Evolutionary conservation across 1,140 invertebrate species (phyloP), one percentile per base, ranked within the genome.

Genomic region (Neelides sp.): DNA sequence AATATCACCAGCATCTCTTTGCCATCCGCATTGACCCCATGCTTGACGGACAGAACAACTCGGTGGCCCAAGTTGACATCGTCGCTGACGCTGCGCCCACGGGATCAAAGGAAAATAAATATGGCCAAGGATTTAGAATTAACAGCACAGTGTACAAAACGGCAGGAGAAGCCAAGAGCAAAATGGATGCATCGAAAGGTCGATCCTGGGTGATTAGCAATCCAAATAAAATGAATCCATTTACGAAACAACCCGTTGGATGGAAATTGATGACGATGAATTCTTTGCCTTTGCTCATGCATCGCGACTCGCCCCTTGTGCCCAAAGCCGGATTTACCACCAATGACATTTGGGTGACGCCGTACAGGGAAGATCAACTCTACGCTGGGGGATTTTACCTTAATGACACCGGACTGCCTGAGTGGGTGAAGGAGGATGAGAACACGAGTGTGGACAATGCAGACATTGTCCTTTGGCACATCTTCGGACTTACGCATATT

Each of bases 401-500:
- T 5, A 48, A 55, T 34, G 28, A 26, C 20, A 32, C 24, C 28
- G 52, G 52, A 20, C 41, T 55, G 15, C 47, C 53, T 1, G 40
- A 39, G 17, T 50, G 41, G 32, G 20, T 37, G 1, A 17, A 32
- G 5, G 12, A 44, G 10, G 41, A 46, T 34, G 53, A 15, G 1
- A 1, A 34, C 4, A 12, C 28, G 1, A 37, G 26, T 22, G 46
- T 55, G 7, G 19, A 23, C 1, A 28, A 50, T 23, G 40, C 44
- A 1, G 53, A 55, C 41, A 7, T 55, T 3, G 48, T 55, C 2
- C 3, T 55, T 5, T 55, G 53, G 53, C 48, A 55, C 35, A 37
- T 45, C 20, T 50, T 50, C 15, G 48, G 53, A 15, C 2, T 55
- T 1, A 39, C 53, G 22, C 53, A 55, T 26, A 22, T 50, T 4